phyloP scores from a whole-genome alignment of 2,797 vertebrate species.

The Sebastes diaconus region DNA sequence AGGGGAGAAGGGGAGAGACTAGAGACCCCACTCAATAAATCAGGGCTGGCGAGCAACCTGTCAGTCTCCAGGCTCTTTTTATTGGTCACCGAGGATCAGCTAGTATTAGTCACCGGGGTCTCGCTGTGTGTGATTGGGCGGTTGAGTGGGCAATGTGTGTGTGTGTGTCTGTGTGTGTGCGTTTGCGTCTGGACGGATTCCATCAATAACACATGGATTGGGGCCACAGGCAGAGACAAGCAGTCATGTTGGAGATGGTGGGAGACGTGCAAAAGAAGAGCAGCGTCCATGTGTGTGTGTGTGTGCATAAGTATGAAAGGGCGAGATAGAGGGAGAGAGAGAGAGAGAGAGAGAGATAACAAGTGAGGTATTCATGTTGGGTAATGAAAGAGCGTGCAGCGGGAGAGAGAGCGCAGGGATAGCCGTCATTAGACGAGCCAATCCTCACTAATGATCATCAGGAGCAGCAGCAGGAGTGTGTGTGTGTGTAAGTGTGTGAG shows the following conservation, averaged over 20 bases:
- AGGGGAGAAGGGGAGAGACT: constrained; percentile 43
- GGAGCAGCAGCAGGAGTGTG: constrained; percentile 16
- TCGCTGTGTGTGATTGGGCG: constrained; percentile 58
- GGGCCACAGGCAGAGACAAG: constrained; percentile 66
- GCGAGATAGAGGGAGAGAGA: not conserved
- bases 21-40: constrained; percentile 74
- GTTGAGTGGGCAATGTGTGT: constrained; percentile 38
- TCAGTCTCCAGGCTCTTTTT: constrained; percentile 74
- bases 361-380: constrained; percentile 61
- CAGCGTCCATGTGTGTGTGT: not conserved
- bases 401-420: constrained; percentile 25
- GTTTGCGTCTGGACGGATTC: constrained; percentile 59
- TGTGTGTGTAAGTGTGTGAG: not conserved
- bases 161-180: constrained; percentile 3
- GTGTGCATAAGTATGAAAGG: constrained; percentile 15
- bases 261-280: constrained; percentile 38
- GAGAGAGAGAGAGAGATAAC: constrained; percentile 23
- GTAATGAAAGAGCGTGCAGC: constrained; percentile 47
- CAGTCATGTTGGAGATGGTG: constrained; percentile 49
- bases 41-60: constrained; percentile 69
- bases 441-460: constrained; percentile 60
- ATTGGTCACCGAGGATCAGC: constrained; percentile 79
- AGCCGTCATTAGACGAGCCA: constrained; percentile 39
- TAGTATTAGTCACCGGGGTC: constrained; percentile 72
- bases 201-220: constrained; percentile 76